Base-by-base conservation (phyloP, 2,888 invertebrate species). In the Seladonia tumulorum region DNA sequence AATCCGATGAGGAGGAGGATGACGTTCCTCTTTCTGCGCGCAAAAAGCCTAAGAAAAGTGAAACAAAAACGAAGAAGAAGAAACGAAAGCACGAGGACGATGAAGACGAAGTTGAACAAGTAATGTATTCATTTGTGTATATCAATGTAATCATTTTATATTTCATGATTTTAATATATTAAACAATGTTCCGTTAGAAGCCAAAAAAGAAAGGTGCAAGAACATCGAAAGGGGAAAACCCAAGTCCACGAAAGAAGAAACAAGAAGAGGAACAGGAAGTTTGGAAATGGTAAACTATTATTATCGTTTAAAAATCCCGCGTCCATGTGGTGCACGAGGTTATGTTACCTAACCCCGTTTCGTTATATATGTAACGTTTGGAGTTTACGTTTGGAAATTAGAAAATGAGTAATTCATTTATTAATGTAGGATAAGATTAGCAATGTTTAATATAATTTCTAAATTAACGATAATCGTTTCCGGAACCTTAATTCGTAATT, bases 221-320 rank as follows among this genome's bases (percentile, higher is more conserved):
- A 90, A 76, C 90, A 71, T 95, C 95, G 90, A 95, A 95, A 60
- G 91, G 88, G 49, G 93, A 94, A 86, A 93, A 91, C 81, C 90
- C 94, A 75, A 92, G 92, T 78, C 92, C 96, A 68, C 97, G 97
- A 90, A 96, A 96, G 80, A 98, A 97, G 94, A 98, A 98, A 94
- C 97, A 97, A 90, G 98, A 98, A 79, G 97, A 98, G 88, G 97
- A 97, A 90, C 97, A 96, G 92, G 98, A 98, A 95, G 98, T 98
- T 82, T 98, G 98, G 98, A 98, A 98, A 96, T 98, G 98, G 98
- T 98, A 95, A 96, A n/a, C 66, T 70, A 79, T 75, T 57, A 35
- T 66, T 39, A 53, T 0, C 3, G 22, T 78, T 66, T 63, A 25
- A 81, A 53, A 45, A 49, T 76, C 39, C 73, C 76, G 73, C 71